A percentile compares a stretch with the other conserved stretches of the same genome.
Evolutionary conservation across 2,888 invertebrate genomes (phyloP).

Genomic region (Chesias legatella): DNA sequence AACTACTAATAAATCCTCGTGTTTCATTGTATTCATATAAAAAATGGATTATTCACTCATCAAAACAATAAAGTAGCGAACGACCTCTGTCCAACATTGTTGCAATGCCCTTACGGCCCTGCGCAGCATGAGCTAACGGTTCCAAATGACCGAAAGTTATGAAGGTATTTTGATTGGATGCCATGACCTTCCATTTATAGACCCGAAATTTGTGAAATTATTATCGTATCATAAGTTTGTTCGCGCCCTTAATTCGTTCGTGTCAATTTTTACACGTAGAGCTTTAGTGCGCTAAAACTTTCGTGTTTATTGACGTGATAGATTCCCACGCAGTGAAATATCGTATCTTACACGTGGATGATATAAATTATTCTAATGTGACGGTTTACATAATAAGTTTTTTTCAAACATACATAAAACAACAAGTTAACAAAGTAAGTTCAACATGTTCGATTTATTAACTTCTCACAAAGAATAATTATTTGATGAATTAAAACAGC

Average conservation of each 20-base stretch:
- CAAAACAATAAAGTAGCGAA: slow-evolving; percentile 3
- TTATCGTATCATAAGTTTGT: slow-evolving; percentile 28
- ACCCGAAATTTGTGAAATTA: slow-evolving; percentile 33
- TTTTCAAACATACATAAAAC: too few relatives aligned
- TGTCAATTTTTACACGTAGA: slow-evolving; percentile 26
- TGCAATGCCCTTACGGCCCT: slow-evolving; percentile 13
- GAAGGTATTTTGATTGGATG: slow-evolving; percentile 60
- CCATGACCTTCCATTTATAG: slow-evolving; percentile 48
- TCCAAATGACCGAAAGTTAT: slow-evolving; percentile 50
- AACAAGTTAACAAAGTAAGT: too few relatives aligned
- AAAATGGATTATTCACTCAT: not conserved
- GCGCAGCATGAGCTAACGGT: slow-evolving; percentile 30
- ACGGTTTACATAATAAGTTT: too few relatives aligned
- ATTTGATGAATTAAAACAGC: too few relatives aligned
- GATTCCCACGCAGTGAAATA: slow-evolving; percentile 13
- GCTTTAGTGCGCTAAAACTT: slow-evolving; percentile 18
- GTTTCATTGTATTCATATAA: too few relatives aligned
- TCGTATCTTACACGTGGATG: not conserved
- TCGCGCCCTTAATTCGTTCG: slow-evolving; percentile 30
- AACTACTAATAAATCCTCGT: too few relatives aligned
- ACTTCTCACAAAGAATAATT: too few relatives aligned
- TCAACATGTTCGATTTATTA: too few relatives aligned
- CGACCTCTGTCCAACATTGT: slow-evolving; percentile 9
- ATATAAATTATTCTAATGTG: too few relatives aligned
- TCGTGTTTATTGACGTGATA: slow-evolving; percentile 20